Percentiles rank a stretch among this genome's conserved stretches.
phyloP scores from a whole-genome alignment of 1,140 invertebrate species.

The Aradophagus sp. region DNA sequence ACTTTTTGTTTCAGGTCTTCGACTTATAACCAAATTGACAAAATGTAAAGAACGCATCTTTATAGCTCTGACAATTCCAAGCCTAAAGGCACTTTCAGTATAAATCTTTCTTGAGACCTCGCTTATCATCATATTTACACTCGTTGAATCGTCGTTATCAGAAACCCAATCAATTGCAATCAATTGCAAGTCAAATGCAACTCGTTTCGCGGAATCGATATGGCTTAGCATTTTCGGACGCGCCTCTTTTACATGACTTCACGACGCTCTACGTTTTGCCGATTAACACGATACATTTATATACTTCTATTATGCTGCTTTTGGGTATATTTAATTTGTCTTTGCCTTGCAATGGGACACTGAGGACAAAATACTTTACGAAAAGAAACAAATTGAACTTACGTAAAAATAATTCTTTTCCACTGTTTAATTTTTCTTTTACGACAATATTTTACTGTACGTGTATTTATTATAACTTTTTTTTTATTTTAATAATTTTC shows the following conservation, averaged over 20 bases:
- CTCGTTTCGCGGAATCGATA: constrained; percentile 10
- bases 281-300: constrained; percentile 43
- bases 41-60: constrained; percentile 19
- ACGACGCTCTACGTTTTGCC: constrained; percentile 25
- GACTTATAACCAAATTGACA: constrained; percentile 11
- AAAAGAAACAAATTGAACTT: constrained; percentile 4
- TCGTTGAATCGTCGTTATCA: constrained; percentile 16
- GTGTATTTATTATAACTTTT: too few relatives aligned
- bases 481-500: too few relatives aligned
- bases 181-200: constrained; percentile 29
- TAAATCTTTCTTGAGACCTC: constrained; percentile 31
- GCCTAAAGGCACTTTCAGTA: constrained; percentile 52
- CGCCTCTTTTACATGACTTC: constrained; percentile 5
- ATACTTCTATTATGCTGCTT: constrained; percentile 40
- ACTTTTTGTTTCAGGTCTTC: constrained; percentile 20
- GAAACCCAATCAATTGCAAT: constrained; percentile 26
- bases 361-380: constrained; percentile 12
- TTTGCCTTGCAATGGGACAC: constrained; percentile 8
- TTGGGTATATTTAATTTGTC: constrained; percentile 26
- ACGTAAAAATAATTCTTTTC: background rate
- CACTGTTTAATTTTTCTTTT: background rate
- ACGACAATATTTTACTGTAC: constrained; percentile 6
- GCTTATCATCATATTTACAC: constrained; percentile 30
- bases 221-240: background rate
- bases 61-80: constrained; percentile 31